phyloP scores from a whole-genome alignment of 2,888 invertebrate species.

The Sympetrum striolatum region DNA sequence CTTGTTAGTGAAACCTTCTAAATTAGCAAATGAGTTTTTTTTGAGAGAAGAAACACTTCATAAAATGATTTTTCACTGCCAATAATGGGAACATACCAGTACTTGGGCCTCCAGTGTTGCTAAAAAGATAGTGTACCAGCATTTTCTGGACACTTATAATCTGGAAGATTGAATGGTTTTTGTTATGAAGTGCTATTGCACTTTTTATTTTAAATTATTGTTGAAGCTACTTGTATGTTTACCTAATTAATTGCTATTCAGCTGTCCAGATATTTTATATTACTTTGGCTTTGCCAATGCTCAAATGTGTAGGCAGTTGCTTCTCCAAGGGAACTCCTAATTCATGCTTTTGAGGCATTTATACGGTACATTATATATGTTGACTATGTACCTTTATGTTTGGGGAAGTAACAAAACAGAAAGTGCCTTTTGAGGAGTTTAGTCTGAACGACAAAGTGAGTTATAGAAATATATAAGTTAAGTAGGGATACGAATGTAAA shows the following conservation, averaged over 20 bases:
- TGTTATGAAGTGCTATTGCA: slow-evolving; percentile 28
- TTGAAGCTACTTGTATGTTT: background rate
- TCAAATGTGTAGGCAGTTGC: slow-evolving; percentile 31
- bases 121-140: background rate
- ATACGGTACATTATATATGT: background rate
- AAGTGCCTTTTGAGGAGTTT: slow-evolving; percentile 25
- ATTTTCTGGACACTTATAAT: background rate
- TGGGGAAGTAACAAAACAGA: slow-evolving; percentile 23
- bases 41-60: background rate
- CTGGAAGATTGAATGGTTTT: background rate
- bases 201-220: background rate
- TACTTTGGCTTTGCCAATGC: background rate
- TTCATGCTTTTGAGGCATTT: slow-evolving; percentile 12
- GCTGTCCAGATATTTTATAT: background rate
- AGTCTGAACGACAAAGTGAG: background rate
- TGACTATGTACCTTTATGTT: slow-evolving; percentile 1
- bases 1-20: slow-evolving; percentile 19
- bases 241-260: background rate
- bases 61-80: slow-evolving; percentile 20
- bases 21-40: slow-evolving; percentile 4
- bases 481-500: background rate
- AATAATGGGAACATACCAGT: slow-evolving; percentile 4
- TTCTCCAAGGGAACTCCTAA: background rate
- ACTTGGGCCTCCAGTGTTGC: background rate
- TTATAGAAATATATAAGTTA: background rate